Evolutionary conservation across 2,113 vertebrate genomes (phyloP).

Genomic region (Aleadryas rufinucha): DNA sequence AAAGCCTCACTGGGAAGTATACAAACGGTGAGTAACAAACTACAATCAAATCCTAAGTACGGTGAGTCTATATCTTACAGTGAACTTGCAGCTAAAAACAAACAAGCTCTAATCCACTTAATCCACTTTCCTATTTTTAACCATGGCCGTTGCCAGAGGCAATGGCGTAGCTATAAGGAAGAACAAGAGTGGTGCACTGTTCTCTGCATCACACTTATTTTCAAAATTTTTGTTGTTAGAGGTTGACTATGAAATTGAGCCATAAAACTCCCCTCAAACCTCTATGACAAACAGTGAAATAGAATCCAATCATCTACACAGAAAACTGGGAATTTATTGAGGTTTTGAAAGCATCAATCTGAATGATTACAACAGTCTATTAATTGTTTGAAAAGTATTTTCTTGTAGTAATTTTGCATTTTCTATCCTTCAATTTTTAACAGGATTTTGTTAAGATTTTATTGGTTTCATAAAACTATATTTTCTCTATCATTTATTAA

Average conservation of each 20-base stretch:
- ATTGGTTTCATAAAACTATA: neutral
- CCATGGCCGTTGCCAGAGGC: rapidly evolving
- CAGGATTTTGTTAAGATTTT: neutral
- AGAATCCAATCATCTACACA: neutral
- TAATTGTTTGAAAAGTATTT: neutral
- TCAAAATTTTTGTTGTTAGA: neutral
- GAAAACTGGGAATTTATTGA: neutral
- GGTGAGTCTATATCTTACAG: neutral
- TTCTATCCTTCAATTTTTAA: neutral
- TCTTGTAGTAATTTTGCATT: neutral
- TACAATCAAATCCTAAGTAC: neutral
- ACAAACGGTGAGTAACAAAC: neutral
- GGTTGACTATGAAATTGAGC: neutral
- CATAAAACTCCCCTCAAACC: neutral
- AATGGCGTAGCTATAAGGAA: neutral
- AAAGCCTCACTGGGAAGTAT: neutral
- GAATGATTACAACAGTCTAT: neutral
- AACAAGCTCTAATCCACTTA: neutral
- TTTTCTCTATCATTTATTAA: neutral
- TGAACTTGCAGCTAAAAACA: neutral
- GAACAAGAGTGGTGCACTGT: neutral
- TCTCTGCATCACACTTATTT: neutral
- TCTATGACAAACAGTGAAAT: neutral
- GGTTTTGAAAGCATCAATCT: neutral
- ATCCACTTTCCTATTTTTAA: neutral